Percentiles rank a stretch among this genome's conserved stretches.
These are phyloP conservation scores for Salvelinus sp. DNA, from an alignment of 2,113 vertebrate species.

Conservation along the genomic window DNA sequence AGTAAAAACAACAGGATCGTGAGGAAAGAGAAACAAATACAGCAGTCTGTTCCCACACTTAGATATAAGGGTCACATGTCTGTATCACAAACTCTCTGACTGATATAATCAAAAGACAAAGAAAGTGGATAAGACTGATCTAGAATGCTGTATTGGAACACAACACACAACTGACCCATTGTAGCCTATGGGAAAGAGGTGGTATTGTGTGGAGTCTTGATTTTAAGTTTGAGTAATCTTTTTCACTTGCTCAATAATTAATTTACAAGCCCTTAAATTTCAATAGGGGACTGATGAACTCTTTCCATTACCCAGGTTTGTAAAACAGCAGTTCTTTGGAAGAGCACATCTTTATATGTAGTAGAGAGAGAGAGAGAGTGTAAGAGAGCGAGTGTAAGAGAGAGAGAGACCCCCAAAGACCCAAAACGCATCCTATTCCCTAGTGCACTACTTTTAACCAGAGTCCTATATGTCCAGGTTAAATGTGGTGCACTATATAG, in stretches of 20 bases:
- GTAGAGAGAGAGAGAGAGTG: conserved; percentile 8
- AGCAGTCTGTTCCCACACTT: conserved; percentile 66
- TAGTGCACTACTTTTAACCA: too few relatives aligned
- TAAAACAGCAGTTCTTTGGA: neutral
- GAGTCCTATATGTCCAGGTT: too few relatives aligned
- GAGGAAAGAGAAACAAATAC: conserved; percentile 72
- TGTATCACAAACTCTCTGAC: neutral
- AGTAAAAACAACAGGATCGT: conserved; percentile 67
- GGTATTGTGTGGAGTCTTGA: neutral
- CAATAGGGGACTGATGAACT: neutral
- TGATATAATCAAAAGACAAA: conserved; percentile 10
- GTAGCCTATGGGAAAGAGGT: neutral
- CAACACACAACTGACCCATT: neutral
- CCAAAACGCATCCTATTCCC: too few relatives aligned
- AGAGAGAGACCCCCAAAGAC: too few relatives aligned
- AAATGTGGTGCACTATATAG: too few relatives aligned
- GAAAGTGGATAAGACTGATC: neutral
- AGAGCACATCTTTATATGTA: conserved; percentile 11
- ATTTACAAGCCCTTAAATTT: conserved; percentile 3
- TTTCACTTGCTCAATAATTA: conserved; percentile 1
- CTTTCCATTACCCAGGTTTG: neutral
- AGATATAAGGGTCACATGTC: conserved; percentile 31
- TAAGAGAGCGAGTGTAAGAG: conserved; percentile 7
- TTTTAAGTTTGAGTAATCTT: neutral
- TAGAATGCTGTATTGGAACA: neutral